Evolutionary conservation across 2,888 invertebrate species (phyloP).

Genomic region (Heliconius aoede): DNA sequence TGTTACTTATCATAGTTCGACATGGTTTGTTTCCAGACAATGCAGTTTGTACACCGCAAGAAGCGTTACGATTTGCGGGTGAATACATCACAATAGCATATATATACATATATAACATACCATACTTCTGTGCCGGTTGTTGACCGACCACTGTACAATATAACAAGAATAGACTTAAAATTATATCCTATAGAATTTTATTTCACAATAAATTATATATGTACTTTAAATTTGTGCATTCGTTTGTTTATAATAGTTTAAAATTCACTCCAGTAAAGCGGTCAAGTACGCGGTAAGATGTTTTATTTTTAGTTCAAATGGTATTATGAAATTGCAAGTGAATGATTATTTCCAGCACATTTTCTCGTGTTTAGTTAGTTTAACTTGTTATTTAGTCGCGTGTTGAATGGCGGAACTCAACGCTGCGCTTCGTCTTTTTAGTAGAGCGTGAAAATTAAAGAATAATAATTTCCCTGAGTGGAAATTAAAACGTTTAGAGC

Average conservation of each 20-base stretch:
- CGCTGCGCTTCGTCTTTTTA: too few relatives aligned
- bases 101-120: too few relatives aligned
- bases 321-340: conserved; percentile 33
- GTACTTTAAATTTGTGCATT: conserved; percentile 17
- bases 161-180: conserved; percentile 17
- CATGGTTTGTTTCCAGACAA: conserved; percentile 41
- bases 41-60: conserved; percentile 45
- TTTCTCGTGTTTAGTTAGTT: background rate
- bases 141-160: conserved; percentile 25
- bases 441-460: too few relatives aligned
- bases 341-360: conserved; percentile 23
- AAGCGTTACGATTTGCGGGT: conserved; percentile 52
- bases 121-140: conserved; percentile 29
- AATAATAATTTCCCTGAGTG: too few relatives aligned
- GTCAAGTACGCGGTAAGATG: conserved; percentile 40
- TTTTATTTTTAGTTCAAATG: conserved; percentile 39
- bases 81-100: conserved; percentile 53
- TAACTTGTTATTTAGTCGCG: background rate
- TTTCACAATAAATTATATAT: background rate
- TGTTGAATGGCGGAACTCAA: too few relatives aligned
- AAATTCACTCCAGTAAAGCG: conserved; percentile 42
- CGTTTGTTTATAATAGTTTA: conserved; percentile 43
- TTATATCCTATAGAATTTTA: background rate
- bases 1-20: conserved; percentile 21
- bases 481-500: too few relatives aligned